Conservation (phyloP, 2,797 vertebrate genomes). For the Sebastolobus alascanus region DNA sequence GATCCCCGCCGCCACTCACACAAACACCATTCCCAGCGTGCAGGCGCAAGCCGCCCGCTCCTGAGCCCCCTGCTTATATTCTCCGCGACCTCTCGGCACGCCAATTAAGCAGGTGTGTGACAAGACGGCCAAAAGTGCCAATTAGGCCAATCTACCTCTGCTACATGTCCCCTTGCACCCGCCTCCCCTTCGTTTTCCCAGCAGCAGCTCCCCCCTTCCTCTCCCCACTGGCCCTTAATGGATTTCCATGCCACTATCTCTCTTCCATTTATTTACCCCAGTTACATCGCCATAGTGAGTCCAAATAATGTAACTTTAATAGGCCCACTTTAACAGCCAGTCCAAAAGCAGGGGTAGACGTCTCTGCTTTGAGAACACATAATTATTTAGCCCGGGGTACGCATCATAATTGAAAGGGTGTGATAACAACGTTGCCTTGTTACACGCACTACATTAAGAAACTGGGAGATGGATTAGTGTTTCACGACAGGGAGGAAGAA, state of each 20-base stretch:
- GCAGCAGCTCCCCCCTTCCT: constrained; percentile 43
- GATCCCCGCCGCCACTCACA: neutral
- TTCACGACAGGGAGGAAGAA: constrained; percentile 47
- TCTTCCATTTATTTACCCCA: constrained; percentile 58
- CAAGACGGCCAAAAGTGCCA: constrained; percentile 81
- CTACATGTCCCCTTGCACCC: constrained; percentile 42
- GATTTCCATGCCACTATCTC: constrained; percentile 64
- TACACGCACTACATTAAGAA: constrained; percentile 69
- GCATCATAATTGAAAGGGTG: constrained; percentile 77
- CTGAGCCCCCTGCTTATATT: constrained; percentile 46
- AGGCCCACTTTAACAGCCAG: constrained; percentile 68
- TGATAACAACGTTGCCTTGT: constrained; percentile 76
- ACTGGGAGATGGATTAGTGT: constrained; percentile 68
- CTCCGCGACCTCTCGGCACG: constrained; percentile 66
- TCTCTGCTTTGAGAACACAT: constrained; percentile 64
- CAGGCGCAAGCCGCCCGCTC: constrained; percentile 36
- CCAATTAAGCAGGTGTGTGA: constrained; percentile 84
- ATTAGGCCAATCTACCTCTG: constrained; percentile 79
- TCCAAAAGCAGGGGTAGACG: constrained; percentile 46
- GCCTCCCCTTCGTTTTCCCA: constrained; percentile 45
- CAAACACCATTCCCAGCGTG: constrained; percentile 39
- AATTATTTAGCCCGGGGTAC: constrained; percentile 78
- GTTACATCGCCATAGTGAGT: constrained; percentile 55
- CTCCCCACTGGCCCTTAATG: constrained; percentile 68
- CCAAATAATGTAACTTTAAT: constrained; percentile 77